Base-by-base conservation (phyloP, 2,888 invertebrate genomes). In the Hipparchia sbordonii region DNA sequence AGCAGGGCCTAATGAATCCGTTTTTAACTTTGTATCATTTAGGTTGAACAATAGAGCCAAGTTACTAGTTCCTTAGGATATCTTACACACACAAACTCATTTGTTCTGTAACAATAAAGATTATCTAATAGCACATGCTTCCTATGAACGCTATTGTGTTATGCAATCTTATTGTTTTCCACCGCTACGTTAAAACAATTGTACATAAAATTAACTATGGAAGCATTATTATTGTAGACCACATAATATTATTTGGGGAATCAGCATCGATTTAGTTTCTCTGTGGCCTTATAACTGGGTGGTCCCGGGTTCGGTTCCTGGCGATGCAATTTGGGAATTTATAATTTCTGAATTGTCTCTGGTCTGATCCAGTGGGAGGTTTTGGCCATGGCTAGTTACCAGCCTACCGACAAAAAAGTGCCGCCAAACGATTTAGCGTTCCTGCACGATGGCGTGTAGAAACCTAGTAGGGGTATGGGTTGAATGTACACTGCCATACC, bases 31-130 rank as follows among this genome's bases (percentile, higher is more conserved):
- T 3, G 23, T 8, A 13, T 48, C 13, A 59, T 51, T 60, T 60
- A 23, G n/a, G 33, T 59, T 33, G 48, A 68, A 71, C 60, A 71
- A 71, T 70, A 23, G 62, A 45, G 33, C 5, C n/a, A 62, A 48
- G 61, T 62, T 54, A 61, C 56, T 71, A 61, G 23, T 67, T 39
- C 39, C 59, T 57, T 8, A 52, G 61, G 61, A 69, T 69, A 69
- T 61, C 48, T 56, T 23, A 51, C 51, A 59, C 56, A 72, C 52
- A 56, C 51, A 52, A 10, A 59, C 66, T 61, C 67, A 63, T 75
- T 73, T 67, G 70, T 75, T 72, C 63, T 46, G 67, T 76, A 76
- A 75, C 76, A 76, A 75, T 72, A 68, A 72, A 72, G 70, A 67
- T 73, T 75, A 72, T 76, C 74, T 75, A 66, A 76, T 68, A 72